Percentiles rank a stretch among this genome's conserved stretches.
Evolutionary conservation across 2,113 vertebrate genomes (phyloP).

Genomic region (Chloroceryle aenea): DNA sequence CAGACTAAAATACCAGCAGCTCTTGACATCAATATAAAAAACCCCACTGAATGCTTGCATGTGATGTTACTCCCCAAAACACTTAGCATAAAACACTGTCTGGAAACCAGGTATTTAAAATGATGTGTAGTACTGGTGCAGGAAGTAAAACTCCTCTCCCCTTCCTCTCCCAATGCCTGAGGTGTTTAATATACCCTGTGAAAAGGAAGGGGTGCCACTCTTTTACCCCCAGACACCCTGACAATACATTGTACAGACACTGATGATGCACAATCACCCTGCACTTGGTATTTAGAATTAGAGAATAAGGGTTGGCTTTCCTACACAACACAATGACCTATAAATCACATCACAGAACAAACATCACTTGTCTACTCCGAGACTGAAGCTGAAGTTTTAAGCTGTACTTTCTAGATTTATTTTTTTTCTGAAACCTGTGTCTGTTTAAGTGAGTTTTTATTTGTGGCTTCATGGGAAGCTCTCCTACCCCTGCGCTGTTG

Average conservation of each 20-base stretch:
- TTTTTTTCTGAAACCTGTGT: background rate
- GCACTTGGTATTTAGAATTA: background rate
- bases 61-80: background rate
- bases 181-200: background rate
- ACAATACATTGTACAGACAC: background rate
- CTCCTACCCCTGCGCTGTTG: background rate
- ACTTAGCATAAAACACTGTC: background rate
- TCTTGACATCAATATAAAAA: background rate
- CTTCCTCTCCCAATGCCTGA: background rate
- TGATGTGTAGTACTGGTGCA: background rate
- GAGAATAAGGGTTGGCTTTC: background rate
- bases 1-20: background rate
- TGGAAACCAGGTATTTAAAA: background rate
- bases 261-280: background rate
- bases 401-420: background rate
- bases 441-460: background rate
- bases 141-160: background rate
- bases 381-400: background rate
- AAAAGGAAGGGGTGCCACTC: background rate
- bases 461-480: background rate
- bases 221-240: background rate
- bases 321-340: background rate
- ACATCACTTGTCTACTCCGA: background rate
- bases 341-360: background rate
- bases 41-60: background rate